phyloP scores from a whole-genome alignment of 2,113 vertebrate species.

The Anhinga anhinga region DNA sequence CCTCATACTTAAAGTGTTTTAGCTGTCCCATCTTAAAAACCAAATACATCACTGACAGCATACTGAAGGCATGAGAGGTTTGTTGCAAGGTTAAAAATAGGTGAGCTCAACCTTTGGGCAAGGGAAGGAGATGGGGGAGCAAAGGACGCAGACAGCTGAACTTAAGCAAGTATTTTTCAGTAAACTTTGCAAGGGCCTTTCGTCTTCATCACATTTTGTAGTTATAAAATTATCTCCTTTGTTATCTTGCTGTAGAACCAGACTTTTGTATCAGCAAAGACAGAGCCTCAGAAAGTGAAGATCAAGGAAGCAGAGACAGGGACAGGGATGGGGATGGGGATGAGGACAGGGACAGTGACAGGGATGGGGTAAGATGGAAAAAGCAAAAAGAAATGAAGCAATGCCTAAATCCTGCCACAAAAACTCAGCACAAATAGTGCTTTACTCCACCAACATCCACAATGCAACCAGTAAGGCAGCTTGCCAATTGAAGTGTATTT shows the following conservation, averaged over 20 bases:
- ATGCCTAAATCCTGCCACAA: neutral
- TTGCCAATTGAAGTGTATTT: neutral
- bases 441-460: neutral
- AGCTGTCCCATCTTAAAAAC: neutral
- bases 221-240: neutral
- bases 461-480: neutral
- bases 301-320: neutral
- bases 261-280: neutral
- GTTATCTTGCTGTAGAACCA: neutral
- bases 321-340: neutral
- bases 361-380: neutral
- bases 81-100: neutral
- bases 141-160: neutral
- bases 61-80: neutral
- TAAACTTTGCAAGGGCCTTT: neutral
- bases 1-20: neutral
- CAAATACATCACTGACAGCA: neutral
- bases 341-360: neutral
- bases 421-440: neutral
- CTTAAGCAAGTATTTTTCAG: neutral
- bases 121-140: neutral
- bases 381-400: neutral
- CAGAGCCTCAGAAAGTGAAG: neutral
- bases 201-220: neutral
- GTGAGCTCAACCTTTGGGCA: neutral